phyloP scores from a whole-genome alignment of 2,113 vertebrate species.

The Plecotus auritus region DNA sequence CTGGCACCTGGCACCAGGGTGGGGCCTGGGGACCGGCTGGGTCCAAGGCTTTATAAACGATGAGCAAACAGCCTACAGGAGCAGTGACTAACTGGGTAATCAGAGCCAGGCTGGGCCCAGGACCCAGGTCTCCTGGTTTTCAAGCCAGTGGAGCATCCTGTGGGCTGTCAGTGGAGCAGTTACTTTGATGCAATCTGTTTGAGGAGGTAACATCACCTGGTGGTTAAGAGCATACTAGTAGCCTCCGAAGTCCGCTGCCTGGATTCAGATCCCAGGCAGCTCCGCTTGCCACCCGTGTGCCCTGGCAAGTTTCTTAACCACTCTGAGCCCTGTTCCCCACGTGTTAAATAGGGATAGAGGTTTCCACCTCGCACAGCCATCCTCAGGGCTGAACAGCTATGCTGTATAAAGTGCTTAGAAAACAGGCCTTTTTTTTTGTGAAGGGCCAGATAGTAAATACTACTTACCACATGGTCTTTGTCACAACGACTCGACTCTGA shows the following conservation, averaged over 20 bases:
- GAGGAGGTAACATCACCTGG: neutral
- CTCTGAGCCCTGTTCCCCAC: neutral
- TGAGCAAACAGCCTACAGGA: neutral
- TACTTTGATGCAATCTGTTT: neutral
- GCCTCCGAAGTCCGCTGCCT: neutral
- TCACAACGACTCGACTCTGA: neutral
- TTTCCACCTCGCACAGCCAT: neutral
- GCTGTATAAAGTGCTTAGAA: neutral
- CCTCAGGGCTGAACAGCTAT: neutral
- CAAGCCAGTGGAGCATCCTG: fast-evolving
- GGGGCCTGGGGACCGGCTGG: neutral
- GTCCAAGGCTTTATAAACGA: neutral
- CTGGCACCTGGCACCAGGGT: neutral
- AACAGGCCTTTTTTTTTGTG: neutral
- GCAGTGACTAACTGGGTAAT: neutral
- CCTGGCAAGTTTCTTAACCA: neutral
- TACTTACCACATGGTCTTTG: neutral
- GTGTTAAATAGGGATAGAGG: neutral
- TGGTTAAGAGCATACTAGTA: too few relatives aligned
- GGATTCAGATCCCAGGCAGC: neutral
- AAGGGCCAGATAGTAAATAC: neutral
- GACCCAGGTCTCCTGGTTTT: neutral
- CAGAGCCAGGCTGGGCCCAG: neutral
- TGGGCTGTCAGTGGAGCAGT: neutral
- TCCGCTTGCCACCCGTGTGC: neutral